These are phyloP conservation scores for Aphelenchoides besseyi DNA, from an alignment of 1,140 invertebrate genomes.

Conservation along the genomic window DNA sequence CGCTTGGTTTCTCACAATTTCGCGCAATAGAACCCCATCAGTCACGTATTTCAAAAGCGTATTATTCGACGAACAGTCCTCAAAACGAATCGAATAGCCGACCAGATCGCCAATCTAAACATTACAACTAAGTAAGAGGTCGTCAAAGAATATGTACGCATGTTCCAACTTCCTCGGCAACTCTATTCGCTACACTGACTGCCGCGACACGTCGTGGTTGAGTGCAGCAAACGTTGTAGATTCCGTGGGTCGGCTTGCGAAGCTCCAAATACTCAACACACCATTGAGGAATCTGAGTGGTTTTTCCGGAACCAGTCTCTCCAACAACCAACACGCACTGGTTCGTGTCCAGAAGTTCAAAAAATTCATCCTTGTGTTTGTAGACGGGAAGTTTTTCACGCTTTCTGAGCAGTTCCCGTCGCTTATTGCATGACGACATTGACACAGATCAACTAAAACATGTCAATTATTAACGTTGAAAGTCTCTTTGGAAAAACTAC, in stretches of 20 bases:
- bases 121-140: slow-evolving; percentile 11
- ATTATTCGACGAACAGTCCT: slow-evolving; percentile 69
- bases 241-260: neutral
- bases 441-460: too few relatives aligned
- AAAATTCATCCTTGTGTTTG: slow-evolving; percentile 31
- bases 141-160: slow-evolving; percentile 70
- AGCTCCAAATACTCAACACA: slow-evolving; percentile 78
- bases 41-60: slow-evolving; percentile 98
- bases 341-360: slow-evolving; percentile 20
- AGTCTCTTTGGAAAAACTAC: too few relatives aligned
- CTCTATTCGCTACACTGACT: slow-evolving; percentile 86
- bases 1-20: slow-evolving; percentile 74
- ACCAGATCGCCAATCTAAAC: slow-evolving; percentile 66
- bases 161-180: slow-evolving; percentile 63
- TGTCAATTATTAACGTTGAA: too few relatives aligned
- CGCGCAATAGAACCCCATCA: slow-evolving; percentile 89
- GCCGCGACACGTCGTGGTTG: slow-evolving; percentile 93
- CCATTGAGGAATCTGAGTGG: slow-evolving; percentile 77
- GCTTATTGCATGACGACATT: neutral
- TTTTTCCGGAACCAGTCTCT: slow-evolving; percentile 40
- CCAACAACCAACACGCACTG: slow-evolving; percentile 38
- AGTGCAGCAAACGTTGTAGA: slow-evolving; percentile 74
- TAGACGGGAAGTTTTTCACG: slow-evolving; percentile 30
- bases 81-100: slow-evolving; percentile 75
- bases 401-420: neutral